These are phyloP conservation scores for Macrobrachium rosenbergii DNA, from an alignment of 1,140 invertebrate genomes.

Conservation along the genomic window DNA sequence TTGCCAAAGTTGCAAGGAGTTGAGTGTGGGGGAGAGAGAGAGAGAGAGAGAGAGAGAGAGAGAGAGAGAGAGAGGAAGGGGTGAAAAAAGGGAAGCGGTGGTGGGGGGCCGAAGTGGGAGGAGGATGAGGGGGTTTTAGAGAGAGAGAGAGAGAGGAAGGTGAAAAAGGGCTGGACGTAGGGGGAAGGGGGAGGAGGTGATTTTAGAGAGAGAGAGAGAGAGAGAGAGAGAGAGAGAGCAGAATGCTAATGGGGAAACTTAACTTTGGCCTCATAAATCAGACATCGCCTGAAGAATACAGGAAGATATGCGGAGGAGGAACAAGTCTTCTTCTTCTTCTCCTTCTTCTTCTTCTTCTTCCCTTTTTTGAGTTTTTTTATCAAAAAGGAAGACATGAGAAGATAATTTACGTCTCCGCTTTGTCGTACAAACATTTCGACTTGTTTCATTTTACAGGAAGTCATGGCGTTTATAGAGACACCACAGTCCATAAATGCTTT, in stretches of 20 bases:
- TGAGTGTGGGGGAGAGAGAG: not conserved
- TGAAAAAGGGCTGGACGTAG: not conserved
- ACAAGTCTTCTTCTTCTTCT: no score
- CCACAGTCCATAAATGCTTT: no score
- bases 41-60: not conserved
- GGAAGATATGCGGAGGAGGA: not conserved
- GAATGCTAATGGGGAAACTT: not conserved
- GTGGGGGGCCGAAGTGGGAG: not conserved
- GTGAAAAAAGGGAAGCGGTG: no score
- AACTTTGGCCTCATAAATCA: not conserved
- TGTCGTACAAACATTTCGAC: no score
- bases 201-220: not conserved
- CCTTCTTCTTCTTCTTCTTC: no score
- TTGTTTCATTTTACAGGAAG: no score
- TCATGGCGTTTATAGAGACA: no score
- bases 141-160: not conserved
- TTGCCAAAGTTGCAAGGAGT: not conserved
- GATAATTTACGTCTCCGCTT: no score
- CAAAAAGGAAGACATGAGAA: no score
- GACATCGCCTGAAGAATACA: not conserved
- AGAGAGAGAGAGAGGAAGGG: not conserved
- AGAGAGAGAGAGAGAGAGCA: slow-evolving; percentile 1
- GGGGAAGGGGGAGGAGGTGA: not conserved
- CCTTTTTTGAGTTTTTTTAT: no score
- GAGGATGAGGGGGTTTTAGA: not conserved